Percentiles rank a stretch among this genome's conserved stretches.
Evolutionary conservation across 2,797 vertebrate genomes (phyloP).

Genomic region (Anas bernieri): DNA sequence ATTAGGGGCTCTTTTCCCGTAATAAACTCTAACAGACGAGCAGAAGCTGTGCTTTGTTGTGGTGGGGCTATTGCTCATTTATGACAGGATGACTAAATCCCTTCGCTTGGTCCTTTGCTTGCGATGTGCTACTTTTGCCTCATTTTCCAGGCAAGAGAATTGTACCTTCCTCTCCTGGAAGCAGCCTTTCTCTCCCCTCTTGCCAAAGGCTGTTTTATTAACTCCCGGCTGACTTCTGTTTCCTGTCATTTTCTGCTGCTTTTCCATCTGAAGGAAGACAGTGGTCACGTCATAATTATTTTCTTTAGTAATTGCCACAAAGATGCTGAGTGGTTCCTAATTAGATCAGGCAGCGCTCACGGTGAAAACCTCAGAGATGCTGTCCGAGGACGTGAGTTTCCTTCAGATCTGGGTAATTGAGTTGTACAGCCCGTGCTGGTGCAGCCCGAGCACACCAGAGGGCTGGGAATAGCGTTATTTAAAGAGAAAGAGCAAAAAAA

Average conservation of each 20-base stretch:
- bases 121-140: not conserved
- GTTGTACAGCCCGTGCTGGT: not conserved
- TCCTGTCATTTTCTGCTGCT: constrained; percentile 45
- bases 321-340: constrained; percentile 61
- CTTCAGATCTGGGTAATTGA: constrained; percentile 44
- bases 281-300: constrained; percentile 49
- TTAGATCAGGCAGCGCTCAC: constrained; percentile 23
- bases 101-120: not conserved
- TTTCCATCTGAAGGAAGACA: constrained; percentile 59
- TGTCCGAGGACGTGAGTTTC: constrained; percentile 1
- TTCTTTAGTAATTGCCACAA: constrained; percentile 50
- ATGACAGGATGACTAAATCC: not conserved
- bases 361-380: not conserved
- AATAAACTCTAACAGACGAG: not conserved
- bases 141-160: not conserved
- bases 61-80: not conserved
- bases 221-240: not conserved
- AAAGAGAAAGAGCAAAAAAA: not conserved
- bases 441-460: not conserved
- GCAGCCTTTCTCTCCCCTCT: not conserved
- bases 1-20: not conserved
- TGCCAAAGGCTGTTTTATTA: constrained; percentile 29
- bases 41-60: not conserved
- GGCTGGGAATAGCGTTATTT: not conserved
- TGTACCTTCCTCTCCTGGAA: not conserved